Conservation (phyloP, 2,888 invertebrate species). For the Asteroscopus sphinx region DNA sequence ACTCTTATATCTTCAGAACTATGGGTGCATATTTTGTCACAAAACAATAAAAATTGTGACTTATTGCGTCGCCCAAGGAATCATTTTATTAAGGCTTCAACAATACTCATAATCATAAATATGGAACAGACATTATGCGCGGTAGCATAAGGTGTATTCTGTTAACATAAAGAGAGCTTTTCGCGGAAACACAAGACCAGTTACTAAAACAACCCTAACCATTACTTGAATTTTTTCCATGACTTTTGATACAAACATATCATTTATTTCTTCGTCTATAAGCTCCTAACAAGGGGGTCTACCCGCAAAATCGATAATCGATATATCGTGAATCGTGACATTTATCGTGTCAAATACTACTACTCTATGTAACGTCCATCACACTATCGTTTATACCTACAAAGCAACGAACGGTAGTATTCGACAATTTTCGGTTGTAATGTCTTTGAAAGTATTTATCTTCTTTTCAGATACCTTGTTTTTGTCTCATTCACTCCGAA, state of each 20-base stretch:
- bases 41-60: not conserved
- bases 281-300: constrained; percentile 15
- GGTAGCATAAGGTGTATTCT: not conserved
- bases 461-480: no score
- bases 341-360: no score
- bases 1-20: no score
- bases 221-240: constrained; percentile 10
- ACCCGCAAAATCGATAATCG: no score
- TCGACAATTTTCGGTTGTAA: no score
- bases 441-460: no score
- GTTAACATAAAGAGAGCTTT: constrained; percentile 1
- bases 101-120: not conserved
- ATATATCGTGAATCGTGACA: no score
- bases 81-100: not conserved
- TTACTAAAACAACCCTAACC: constrained; percentile 21
- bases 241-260: constrained; percentile 15
- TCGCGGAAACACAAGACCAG: constrained; percentile 18
- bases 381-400: no score
- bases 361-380: no score
- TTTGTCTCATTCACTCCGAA: no score
- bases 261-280: constrained; percentile 34
- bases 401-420: no score
- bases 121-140: not conserved
- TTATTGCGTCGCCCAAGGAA: not conserved
- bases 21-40: no score